Base-by-base conservation (phyloP, 2,888 invertebrate species). In the Azorinus chamasolen region DNA sequence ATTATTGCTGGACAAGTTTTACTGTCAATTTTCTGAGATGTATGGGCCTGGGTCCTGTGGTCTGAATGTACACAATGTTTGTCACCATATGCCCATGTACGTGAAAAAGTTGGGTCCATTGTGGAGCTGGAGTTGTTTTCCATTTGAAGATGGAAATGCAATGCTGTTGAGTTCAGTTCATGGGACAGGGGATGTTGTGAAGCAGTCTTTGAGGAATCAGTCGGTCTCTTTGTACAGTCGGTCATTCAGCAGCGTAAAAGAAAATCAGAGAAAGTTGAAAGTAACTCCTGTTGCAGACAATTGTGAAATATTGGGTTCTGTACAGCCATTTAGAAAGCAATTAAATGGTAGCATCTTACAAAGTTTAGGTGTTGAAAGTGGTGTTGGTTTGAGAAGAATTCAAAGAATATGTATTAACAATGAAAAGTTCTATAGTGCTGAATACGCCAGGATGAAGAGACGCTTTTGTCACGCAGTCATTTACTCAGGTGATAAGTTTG, bases 31-130 rank as follows among this genome's bases (percentile, higher is more conserved):
- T 27, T 20, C 39, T 16, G 45, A 48, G 1, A 39, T 81, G 8
- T 81, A 81, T 63, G 62, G 61, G 1, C n/a, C 54, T 16, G 72
- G 72, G 2, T 25, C 24, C 6, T 64, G 66, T 62, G 75, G 77
- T 12, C 63, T 81, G 1, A 81, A 81, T 61, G 71, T 81, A 0
- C 77, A 78, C 41, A 78, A 81, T 58, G 57, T 43, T 10, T 18
- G 71, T 37, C 1, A 24, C 5, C 79, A 79, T 45, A 32, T 73
- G 41, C 43, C 53, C 4, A 14, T 16, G 22, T 76, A 59, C 66
- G 76, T 76, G 3, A 58, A 37, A 39, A 48, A 54, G 14, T 53
- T 57, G 25, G 73, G 74, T 2, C 81, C 74, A 39, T 5, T 81
- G 3, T 77, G 63, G 68, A 53, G 46, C 24, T 74, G 68, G 68